Conservation (phyloP, 2,113 vertebrate genomes). For the Lampris megalopsis region DNA sequence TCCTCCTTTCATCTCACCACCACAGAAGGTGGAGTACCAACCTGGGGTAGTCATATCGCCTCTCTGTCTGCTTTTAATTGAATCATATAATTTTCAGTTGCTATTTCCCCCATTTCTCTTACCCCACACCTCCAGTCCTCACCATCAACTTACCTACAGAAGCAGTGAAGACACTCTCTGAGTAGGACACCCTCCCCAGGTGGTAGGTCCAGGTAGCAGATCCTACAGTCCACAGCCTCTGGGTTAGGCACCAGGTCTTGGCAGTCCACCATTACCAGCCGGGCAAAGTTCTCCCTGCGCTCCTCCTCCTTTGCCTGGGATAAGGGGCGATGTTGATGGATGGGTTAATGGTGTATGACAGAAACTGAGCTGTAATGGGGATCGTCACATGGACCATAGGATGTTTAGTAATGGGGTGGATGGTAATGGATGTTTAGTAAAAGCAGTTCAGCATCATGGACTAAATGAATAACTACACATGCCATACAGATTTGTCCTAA, state of each 20-base stretch:
- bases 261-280: slow-evolving; percentile 83
- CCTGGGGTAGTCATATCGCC: no score
- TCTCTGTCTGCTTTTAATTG: neutral
- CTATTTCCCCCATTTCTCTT: neutral
- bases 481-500: neutral
- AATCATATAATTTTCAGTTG: neutral
- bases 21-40: no score
- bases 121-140: neutral
- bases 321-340: slow-evolving; percentile 30
- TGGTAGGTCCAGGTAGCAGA: slow-evolving; percentile 83
- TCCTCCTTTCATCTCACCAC: neutral
- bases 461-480: neutral
- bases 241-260: slow-evolving; percentile 86
- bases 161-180: slow-evolving; percentile 89
- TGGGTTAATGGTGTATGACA: slow-evolving; percentile 6
- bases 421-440: neutral
- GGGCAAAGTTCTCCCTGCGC: slow-evolving; percentile 84
- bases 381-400: neutral
- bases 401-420: neutral
- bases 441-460: neutral
- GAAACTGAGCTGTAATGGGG: neutral
- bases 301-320: slow-evolving; percentile 84
- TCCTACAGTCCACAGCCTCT: slow-evolving; percentile 85
- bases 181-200: slow-evolving; percentile 85
- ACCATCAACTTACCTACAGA: slow-evolving; percentile 80